phyloP scores from a whole-genome alignment of 2,888 invertebrate species.

The Ceratothoa steindachneri region DNA sequence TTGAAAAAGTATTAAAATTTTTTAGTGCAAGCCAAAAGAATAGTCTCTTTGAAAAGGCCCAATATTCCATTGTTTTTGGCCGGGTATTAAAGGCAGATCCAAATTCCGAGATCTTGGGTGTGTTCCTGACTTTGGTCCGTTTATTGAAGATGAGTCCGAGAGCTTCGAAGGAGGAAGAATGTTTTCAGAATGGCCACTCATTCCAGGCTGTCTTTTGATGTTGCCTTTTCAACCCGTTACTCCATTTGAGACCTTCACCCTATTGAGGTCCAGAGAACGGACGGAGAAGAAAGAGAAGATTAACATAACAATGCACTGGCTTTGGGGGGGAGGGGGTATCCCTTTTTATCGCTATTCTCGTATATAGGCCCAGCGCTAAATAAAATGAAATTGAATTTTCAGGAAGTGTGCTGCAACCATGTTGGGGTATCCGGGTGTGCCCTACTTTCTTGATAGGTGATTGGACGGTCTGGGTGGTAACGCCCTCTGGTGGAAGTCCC shows the following conservation, averaged over 20 bases:
- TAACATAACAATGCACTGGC: not conserved
- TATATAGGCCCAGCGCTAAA: not conserved
- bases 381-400: not conserved
- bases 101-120: no score
- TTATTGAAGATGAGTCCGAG: not conserved
- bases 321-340: no score
- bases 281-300: no score
- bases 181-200: not conserved
- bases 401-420: not conserved
- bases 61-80: no score
- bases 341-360: not conserved
- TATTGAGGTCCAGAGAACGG: no score
- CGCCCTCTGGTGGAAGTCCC: not conserved
- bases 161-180: not conserved
- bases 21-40: no score
- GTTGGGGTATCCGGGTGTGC: constrained; percentile 1
- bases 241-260: no score
- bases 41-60: no score
- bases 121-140: not conserved
- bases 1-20: no score
- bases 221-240: no score
- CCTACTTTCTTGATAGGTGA: not conserved
- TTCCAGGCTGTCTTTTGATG: no score
- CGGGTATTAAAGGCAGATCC: no score
- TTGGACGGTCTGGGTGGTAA: not conserved